Conservation (phyloP, 2,113 vertebrate species). For the Phycodurus eques region DNA sequence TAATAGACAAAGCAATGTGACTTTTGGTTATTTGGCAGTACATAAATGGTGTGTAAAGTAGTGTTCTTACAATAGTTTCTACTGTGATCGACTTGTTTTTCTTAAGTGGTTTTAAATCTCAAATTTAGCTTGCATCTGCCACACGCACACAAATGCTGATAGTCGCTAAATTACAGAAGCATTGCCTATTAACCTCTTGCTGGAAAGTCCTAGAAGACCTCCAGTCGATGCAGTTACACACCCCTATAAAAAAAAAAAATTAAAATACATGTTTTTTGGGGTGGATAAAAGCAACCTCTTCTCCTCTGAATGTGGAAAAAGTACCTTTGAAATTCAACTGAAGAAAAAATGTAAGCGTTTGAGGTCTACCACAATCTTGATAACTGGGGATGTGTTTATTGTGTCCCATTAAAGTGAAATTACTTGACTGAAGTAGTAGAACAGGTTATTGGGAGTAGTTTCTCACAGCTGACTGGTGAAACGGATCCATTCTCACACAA, state of each 20-base stretch:
- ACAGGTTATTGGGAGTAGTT: neutral
- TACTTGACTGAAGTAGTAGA: neutral
- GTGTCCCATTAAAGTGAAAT: neutral
- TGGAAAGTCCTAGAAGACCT: neutral
- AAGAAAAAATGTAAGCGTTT: neutral
- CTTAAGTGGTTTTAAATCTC: neutral
- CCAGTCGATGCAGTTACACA: neutral
- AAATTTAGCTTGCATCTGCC: neutral
- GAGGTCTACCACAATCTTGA: neutral
- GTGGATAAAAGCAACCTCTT: neutral
- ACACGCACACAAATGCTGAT: neutral
- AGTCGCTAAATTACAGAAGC: neutral
- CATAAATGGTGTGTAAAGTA: neutral
- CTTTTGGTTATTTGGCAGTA: neutral
- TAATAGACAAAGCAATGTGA: neutral
- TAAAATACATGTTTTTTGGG: neutral
- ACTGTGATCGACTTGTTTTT: neutral
- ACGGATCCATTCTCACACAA: neutral
- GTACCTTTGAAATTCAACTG: neutral
- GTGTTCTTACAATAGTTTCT: neutral
- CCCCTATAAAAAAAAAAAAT: neutral
- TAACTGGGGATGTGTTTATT: neutral
- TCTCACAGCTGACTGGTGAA: neutral
- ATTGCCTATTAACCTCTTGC: neutral
- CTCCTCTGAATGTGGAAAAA: neutral